Evolutionary conservation across 1,140 invertebrate genomes (phyloP), one percentile per base, ranked within the genome.

Genomic region (Oedothorax gibbosus): DNA sequence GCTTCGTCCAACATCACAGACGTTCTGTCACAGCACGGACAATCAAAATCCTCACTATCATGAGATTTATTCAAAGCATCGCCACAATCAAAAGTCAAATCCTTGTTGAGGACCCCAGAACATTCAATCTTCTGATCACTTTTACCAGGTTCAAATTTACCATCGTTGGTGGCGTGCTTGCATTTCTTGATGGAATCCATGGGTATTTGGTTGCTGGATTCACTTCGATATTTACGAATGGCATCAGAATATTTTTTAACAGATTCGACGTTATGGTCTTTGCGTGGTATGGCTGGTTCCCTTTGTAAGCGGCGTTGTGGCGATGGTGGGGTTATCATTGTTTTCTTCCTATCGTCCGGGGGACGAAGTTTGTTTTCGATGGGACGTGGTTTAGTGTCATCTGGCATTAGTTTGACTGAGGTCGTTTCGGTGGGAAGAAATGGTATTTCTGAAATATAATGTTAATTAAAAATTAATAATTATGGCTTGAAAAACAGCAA

Each of bases 31-130:
- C 80, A 82, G 50, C 80, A 82, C 8, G 80, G 80, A 21, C 80
- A 82, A 73, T 82, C 80, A 21, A 82, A 82, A 68, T 82, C 80
- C 0, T 82, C 80, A 65, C 69, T 82, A n/a, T 82, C 69, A 21
- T 82, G 68, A 12, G 80, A 81, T n/a, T 71, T 64, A 14, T 72
- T 82, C 69, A 71, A 35, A n/a, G 12, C 20, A 9, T 66, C 77
- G 18, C 3, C 6, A 62, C 72, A 56, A 15, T n/a, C 51, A 9
- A 57, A 12, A 5, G 35, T 35, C 35, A 15, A 18, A 18, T 62
- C 18, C 18, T 62, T 11, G 60, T 7, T n/a, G 15, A 15, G 15
- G 60, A 15, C 35, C 35, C 35, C 35, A 35, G 35, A 68, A 18
- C 65, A 6, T 18, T 8, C 75, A 64, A 65, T 8, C 20, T 53